Base-by-base conservation (phyloP, 2,888 invertebrate genomes). In the Strigamia maritima region DNA sequence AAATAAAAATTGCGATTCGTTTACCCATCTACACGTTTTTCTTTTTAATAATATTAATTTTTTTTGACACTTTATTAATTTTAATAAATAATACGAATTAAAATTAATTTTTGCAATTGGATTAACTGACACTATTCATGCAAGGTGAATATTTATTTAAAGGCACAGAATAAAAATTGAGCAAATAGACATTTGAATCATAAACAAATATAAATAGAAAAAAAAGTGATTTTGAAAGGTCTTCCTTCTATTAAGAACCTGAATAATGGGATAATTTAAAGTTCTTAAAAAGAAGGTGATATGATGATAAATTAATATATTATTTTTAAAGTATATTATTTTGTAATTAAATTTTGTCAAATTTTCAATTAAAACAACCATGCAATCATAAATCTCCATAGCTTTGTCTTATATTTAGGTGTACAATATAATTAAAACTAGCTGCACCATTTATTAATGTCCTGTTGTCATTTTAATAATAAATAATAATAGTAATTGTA, bases 121-220 rank as follows among this genome's bases (percentile, higher is more conserved):
- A 44, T 44, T 14, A 44, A 44, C 8, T 44, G n/a, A 44, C 44
- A 16, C 44, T 44, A 44, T 44, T 44, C 44, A 44, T 65, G 60
- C 60, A 65, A 65, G 60, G 60, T 65, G 60, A 65, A 65, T 65
- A 22, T 65, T 44, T 65, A 65, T 65, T n/a, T 24, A 65, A 65
- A 65, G 60, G 60, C 60, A 65, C 60, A 24, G 60, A 65, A 65
- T 65, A 65, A 65, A 65, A 65, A 16, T 65, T 65, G 60, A 65
- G 60, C 60, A 65, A 65, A 65, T 22, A 6, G 22, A 65, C 60
- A 65, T 65, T n/a, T 44, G 14, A 65, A 4, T n/a, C n/a, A n/a
- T n/a, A n/a, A 65, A 65, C 60, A 19, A 49, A 10, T 1, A 65
- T 0, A 65, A 65, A n/a, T 0, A 22, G 24, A 65, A 65, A 65